Evolutionary conservation across 2,797 vertebrate genomes (phyloP).

Genomic region (Pygocentrus nattereri): DNA sequence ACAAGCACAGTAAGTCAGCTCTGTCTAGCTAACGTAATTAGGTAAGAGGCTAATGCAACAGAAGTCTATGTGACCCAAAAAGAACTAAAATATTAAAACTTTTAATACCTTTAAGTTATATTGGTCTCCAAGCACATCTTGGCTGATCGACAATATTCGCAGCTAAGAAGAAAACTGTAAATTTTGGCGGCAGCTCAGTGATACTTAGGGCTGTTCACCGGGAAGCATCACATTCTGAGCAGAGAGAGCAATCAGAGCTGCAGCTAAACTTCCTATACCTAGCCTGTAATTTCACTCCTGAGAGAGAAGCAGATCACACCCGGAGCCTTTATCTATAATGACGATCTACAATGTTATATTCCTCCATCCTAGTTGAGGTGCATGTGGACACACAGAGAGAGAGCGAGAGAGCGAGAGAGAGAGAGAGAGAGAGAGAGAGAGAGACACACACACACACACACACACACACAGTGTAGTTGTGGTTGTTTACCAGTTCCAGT

Average conservation of each 20-base stretch:
- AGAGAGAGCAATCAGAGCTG: constrained; percentile 57
- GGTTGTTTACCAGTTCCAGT: constrained; percentile 51
- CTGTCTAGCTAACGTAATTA: too few species aligned
- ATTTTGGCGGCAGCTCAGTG: constrained; percentile 36
- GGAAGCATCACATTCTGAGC: constrained; percentile 53
- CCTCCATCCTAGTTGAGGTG: constrained; percentile 43
- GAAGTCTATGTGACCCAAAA: too few species aligned
- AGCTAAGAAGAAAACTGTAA: not conserved
- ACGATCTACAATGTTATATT: constrained; percentile 75
- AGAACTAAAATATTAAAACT: not conserved
- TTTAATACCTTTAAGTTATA: not conserved
- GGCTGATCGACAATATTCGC: not conserved
- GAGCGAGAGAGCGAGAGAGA: constrained; percentile 35
- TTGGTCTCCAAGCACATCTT: not conserved
- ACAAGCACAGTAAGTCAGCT: too few species aligned
- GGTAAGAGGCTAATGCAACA: too few species aligned
- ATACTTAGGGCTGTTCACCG: constrained; percentile 40
- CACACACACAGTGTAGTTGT: not conserved
- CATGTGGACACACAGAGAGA: not conserved
- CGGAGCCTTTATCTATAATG: constrained; percentile 77
- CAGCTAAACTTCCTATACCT: constrained; percentile 66
- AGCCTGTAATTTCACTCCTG: constrained; percentile 71
- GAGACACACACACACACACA: constrained; percentile 21
- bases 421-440: constrained; percentile 32
- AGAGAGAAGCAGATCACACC: constrained; percentile 63